Evolutionary conservation across 2,797 vertebrate species (phyloP).

Genomic region (Enteromius fasciolatus): DNA sequence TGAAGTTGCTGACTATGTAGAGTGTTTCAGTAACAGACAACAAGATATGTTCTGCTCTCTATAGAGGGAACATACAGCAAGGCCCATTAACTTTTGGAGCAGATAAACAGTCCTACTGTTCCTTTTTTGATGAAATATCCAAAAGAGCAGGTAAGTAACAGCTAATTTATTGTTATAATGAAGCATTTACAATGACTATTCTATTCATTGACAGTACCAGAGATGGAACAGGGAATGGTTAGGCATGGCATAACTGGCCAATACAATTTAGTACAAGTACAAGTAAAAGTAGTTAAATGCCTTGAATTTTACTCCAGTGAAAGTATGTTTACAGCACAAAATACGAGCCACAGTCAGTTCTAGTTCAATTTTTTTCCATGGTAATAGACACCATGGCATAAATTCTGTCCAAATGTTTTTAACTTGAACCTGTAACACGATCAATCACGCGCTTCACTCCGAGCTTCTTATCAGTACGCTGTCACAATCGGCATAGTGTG

Average conservation of each 20-base stretch:
- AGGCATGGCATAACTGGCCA: not conserved
- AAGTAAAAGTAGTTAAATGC: not conserved
- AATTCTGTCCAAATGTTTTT: not conserved
- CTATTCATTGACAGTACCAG: not conserved
- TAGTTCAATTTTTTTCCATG: not conserved
- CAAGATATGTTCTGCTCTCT: not conserved
- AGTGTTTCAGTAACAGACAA: not conserved
- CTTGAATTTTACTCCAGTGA: not conserved
- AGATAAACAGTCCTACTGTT: not conserved
- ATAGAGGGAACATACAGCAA: not conserved
- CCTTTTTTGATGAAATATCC: not conserved
- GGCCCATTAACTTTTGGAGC: not conserved
- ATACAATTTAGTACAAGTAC: not conserved
- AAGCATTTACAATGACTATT: not conserved
- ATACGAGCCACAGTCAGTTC: not conserved
- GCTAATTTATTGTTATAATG: not conserved
- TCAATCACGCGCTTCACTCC: constrained; percentile 6
- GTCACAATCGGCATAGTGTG: not conserved
- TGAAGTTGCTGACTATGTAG: not conserved
- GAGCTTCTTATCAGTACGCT: constrained; percentile 25
- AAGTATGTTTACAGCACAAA: not conserved
- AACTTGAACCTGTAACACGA: not conserved
- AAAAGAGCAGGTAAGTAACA: not conserved
- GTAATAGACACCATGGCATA: not conserved
- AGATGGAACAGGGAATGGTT: not conserved